Evolutionary conservation across 2,888 invertebrate genomes (phyloP), one percentile per base, ranked within the genome.

Genomic region (Hirtodrosophila trivittata): DNA sequence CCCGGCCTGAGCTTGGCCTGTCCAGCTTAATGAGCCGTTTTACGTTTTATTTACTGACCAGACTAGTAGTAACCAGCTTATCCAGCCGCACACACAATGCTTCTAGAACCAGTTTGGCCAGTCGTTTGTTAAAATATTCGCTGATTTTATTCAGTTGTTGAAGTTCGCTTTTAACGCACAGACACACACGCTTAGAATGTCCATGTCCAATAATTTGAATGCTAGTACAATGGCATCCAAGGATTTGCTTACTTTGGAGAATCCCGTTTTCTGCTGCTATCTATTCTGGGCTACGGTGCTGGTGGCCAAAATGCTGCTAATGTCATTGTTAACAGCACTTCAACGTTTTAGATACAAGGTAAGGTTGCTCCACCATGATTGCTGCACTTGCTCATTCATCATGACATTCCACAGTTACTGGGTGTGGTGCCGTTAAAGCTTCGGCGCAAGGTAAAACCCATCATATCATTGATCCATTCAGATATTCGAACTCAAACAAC

Each of bases 311-410:
- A 90, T 91, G 90, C 69, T 92, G 35, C 69, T 89, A 1, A 91
- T 92, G 91, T 87, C 90, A 0, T 16, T 90, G 26, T 65, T 92
- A 28, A 92, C 92, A 14, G 91, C 87, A 6, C 25, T 88, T 21
- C 89, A 90, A 52, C 86, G 92, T 30, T 89, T 91, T 57, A 85
- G 87, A 16, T 90, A 89, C 67, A 90, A 89, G 89, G 92, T 91
- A 73, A 67, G 77, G 35, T 25, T 5, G 21, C n/a, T 6, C 18
- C 9, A 16, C 10, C 1, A 47, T 33, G 2, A 16, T 0, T 45
- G 14, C 9, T 32, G 6, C 45, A 38, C 14, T 33, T 50, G 46
- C 45, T 63, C 38, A 65, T 30, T 12, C 6, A 2, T 41, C 46
- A 47, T 32, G 41, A 49, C 21, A 58, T 33, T 71, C 70, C 76